A percentile compares a stretch with the other conserved stretches of the same genome.
Evolutionary conservation across 2,888 invertebrate species (phyloP).

Genomic region (Rhingia campestris): DNA sequence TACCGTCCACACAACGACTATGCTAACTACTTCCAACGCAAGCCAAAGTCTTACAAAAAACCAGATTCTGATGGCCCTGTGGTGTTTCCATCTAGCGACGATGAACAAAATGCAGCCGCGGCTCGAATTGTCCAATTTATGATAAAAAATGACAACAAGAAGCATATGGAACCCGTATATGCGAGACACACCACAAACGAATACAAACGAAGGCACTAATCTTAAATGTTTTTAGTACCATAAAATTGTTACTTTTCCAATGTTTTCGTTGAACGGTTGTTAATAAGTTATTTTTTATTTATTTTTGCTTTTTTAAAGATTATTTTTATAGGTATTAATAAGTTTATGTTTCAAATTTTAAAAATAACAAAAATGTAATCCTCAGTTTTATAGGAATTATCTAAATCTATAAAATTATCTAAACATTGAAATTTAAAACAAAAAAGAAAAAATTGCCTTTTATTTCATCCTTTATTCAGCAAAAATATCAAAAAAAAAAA

Average conservation of each 20-base stretch:
- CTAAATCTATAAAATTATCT: no score
- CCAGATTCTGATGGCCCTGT: constrained; percentile 70
- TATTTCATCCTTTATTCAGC: no score
- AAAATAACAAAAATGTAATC: no score
- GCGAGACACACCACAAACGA: constrained; percentile 76
- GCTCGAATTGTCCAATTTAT: constrained; percentile 80
- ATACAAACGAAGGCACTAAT: constrained; percentile 65
- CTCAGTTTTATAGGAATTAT: no score
- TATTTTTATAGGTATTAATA: no score
- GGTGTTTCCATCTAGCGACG: constrained; percentile 71
- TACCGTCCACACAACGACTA: constrained; percentile 77
- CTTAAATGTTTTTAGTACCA: background rate
- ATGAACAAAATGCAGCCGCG: constrained; percentile 79
- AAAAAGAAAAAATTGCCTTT: no score
- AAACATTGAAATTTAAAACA: no score
- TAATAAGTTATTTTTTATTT: no score
- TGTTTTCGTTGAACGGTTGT: background rate
- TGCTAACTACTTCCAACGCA: constrained; percentile 79
- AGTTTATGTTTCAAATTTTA: no score
- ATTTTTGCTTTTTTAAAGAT: no score
- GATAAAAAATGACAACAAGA: constrained; percentile 80
- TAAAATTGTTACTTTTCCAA: constrained; percentile 14
- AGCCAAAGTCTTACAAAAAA: constrained; percentile 77
- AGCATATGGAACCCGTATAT: constrained; percentile 80
- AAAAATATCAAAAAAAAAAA: no score